Evolutionary conservation across 2,113 vertebrate species (phyloP), one percentile per base, ranked within the genome.

Genomic region (Arvicanthis niloticus): DNA sequence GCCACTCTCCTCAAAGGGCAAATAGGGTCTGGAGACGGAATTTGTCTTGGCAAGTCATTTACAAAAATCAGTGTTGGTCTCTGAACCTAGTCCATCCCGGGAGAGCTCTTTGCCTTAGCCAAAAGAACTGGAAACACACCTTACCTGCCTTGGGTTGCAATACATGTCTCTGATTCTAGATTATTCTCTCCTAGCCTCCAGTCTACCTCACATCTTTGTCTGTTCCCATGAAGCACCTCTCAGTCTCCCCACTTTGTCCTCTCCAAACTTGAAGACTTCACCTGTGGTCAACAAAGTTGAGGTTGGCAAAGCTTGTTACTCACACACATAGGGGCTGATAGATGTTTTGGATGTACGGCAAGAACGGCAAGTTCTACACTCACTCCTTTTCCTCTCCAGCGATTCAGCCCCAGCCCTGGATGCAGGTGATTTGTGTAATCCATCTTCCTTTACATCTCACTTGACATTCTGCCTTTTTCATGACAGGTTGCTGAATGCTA

Each of bases 401-500:
- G 70, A 5, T 97, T 96, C 78, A 91, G 60, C 94, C 51, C 37
- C 87, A 84, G 92, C 92, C n/a, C 62, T 0, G 1, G 90, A 96
- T 97, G 70, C 93, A 95, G 96, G 94, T 88, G 95, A 97, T 97
- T 93, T 96, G 86, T 90, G 81, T 60, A 96, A 97, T 97, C 86
- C 81, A 89, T 97, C 97, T 96, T 97, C 95, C 89, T 97, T 97
- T 96, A 91, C 72, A 86, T 95, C 96, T 95, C 78, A 92, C 94
- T 96, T 98, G 96, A 98, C 96, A 91, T 97, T 98, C 88, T 97
- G 92, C 91, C 67, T 98, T 98, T 88, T 92, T 98, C 29, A 0
- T 98, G 96, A 98, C 98, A 99, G 99, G 99, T 99, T 99, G 98
- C 98, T 99, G 98, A 99, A 99, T 98, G 99, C 99, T 26, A 99